phyloP scores from a whole-genome alignment of 2,888 invertebrate species.

The Ornithoptera alexandrae region DNA sequence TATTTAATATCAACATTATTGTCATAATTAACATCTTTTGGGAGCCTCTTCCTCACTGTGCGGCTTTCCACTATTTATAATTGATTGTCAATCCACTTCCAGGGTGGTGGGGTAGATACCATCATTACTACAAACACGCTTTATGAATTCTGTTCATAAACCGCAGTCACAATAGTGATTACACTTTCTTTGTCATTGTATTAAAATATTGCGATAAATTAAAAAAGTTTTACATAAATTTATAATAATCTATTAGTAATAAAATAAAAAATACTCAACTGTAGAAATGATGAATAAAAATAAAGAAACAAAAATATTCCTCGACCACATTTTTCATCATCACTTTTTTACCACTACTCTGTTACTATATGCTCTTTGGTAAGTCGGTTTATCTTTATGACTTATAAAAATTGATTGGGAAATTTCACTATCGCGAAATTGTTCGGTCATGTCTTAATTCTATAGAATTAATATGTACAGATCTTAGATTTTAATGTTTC shows the following conservation, averaged over 20 bases:
- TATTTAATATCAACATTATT: too few relatives aligned
- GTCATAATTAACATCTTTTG: too few relatives aligned
- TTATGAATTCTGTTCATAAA: too few relatives aligned
- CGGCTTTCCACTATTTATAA: too few relatives aligned
- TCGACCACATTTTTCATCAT: conserved; percentile 22
- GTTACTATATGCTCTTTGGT: background rate
- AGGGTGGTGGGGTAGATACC: too few relatives aligned
- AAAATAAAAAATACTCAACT: conserved; percentile 7
- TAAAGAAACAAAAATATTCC: conserved; percentile 1
- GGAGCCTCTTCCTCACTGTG: too few relatives aligned
- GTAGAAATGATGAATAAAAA: conserved; percentile 9
- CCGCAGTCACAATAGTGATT: too few relatives aligned
- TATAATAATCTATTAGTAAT: background rate
- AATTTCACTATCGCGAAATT: background rate
- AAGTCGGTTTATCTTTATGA: conserved; percentile 2
- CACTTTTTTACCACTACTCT: background rate
- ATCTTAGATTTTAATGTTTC: background rate
- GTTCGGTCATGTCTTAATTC: background rate
- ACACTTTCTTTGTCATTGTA: too few relatives aligned
- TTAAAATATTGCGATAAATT: too few relatives aligned
- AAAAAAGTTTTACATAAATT: too few relatives aligned
- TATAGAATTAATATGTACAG: background rate
- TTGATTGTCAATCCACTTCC: too few relatives aligned
- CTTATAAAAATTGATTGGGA: background rate
- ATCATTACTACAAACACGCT: too few relatives aligned